Percentiles rank a stretch among this genome's conserved stretches.
These are phyloP conservation scores for Notoglanidium macrostoma DNA, from an alignment of 2,797 vertebrate genomes.

Conservation along the genomic window DNA sequence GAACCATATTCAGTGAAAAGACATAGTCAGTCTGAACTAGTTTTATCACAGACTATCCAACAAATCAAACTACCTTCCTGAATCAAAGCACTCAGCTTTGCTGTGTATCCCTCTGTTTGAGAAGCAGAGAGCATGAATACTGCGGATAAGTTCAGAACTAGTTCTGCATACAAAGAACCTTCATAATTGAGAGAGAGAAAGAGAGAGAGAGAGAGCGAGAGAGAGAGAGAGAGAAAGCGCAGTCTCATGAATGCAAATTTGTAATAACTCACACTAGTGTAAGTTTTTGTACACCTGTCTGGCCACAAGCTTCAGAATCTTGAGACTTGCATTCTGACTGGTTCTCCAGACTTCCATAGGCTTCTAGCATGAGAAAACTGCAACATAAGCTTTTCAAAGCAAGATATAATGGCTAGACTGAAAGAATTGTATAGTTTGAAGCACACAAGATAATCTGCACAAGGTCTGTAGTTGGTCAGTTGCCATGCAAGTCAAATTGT, in stretches of 20 bases:
- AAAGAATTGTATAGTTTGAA: not conserved
- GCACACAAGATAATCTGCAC: not conserved
- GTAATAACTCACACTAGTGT: conserved; percentile 1
- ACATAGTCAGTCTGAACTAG: not conserved
- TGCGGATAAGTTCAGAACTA: conserved; percentile 27
- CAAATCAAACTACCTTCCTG: conserved; percentile 11
- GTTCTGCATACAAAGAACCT: conserved; percentile 36
- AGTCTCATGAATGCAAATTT: conserved; percentile 42
- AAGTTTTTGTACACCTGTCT: conserved; percentile 5
- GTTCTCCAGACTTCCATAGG: not conserved
- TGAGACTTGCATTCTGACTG: not conserved
- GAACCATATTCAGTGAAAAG: not conserved
- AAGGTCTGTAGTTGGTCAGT: not conserved
- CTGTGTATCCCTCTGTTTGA: conserved; percentile 20
- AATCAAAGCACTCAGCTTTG: conserved; percentile 3
- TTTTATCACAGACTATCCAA: conserved; percentile 1
- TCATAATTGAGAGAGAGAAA: conserved; percentile 25
- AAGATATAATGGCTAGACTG: not conserved
- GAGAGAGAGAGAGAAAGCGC: conserved; percentile 4
- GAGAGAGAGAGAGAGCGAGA: conserved; percentile 9
- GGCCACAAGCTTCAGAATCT: not conserved
- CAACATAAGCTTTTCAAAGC: not conserved
- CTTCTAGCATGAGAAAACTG: not conserved
- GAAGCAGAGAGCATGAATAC: conserved; percentile 3
- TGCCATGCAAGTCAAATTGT: not conserved